Base-by-base conservation (phyloP, 2,888 invertebrate species). In the Mellilla xanthometata region DNA sequence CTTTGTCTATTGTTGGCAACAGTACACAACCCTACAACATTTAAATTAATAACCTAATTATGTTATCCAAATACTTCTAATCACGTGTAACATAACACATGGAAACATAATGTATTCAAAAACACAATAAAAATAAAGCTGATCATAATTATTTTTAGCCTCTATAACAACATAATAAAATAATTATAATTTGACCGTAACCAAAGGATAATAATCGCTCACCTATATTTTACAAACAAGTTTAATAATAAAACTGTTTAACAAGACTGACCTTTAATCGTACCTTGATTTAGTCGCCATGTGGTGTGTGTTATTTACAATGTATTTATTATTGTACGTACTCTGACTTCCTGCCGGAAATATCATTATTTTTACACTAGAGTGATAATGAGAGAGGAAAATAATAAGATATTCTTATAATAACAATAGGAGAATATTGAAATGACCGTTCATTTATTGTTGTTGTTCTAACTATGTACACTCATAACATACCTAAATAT, bases 191-290 rank as follows among this genome's bases (percentile, higher is more conserved):
- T 22, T 33, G 23, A 33, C 22, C 12, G 30, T 31, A 7, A 9
- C 24, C 24, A 34, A 29, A 42, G 15, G 15, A 28, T 28, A 42
- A 39, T 49, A 33, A 36, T 44, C 34, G 39, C 40, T 52, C 52
- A 46, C 55, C 52, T 30, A 52, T 46, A 45, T 15, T 51, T 36
- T 15, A 38, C 13, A 52, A 53, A 45, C 36, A 24, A 42, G 49
- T 24, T 38, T 29, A 41, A 30, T 33, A 33, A 15, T 15, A 39
- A 19, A 30, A 11, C 3, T 5, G 15, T 15, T 3, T 15, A 15
- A 15, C 5, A 15, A 15, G 2, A 2, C 15, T 26, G 39, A 26
- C 39, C 45, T 15, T 45, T 39, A 19, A 11, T n/a, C 12, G 19
- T 11, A 9, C 13, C 9, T 12, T 26, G 9, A 11, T 13, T 30